Conservation (phyloP, 2,113 vertebrate species). For the Vidua chalybeata region DNA sequence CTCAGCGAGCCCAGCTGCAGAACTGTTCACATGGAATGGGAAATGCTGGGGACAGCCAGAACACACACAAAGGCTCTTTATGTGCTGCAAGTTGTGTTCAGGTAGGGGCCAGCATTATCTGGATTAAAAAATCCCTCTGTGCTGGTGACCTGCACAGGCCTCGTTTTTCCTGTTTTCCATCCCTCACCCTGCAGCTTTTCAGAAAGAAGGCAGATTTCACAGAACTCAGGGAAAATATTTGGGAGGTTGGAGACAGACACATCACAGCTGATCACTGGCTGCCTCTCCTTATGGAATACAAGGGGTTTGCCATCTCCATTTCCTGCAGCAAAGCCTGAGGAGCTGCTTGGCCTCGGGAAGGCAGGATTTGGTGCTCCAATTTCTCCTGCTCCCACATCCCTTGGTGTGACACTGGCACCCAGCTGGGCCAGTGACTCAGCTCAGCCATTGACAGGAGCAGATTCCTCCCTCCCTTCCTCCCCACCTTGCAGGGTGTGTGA, state of each 20-base stretch:
- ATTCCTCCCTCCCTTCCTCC: not conserved
- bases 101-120: not conserved
- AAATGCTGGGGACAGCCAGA: slow-evolving; percentile 25
- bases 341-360: fast-evolving
- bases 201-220: not conserved
- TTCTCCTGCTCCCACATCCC: not conserved
- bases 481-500: not conserved
- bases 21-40: slow-evolving; percentile 19
- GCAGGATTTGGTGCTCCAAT: not conserved
- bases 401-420: not conserved
- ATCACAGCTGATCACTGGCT: not conserved
- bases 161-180: not conserved
- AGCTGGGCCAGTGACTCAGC: slow-evolving; percentile 4
- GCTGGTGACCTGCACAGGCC: not conserved
- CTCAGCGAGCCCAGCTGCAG: slow-evolving; percentile 53
- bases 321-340: not conserved
- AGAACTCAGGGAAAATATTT: not conserved
- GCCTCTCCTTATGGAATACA: not conserved
- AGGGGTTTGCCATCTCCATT: not conserved
- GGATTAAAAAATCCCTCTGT: not conserved
- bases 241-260: not conserved
- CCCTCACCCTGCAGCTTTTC: not conserved
- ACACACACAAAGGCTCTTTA: slow-evolving; percentile 42
- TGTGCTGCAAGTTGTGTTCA: not conserved
- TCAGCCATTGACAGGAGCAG: not conserved